Evolutionary conservation across 2,797 vertebrate species (phyloP).

Genomic region (Steatocranus sp.): DNA sequence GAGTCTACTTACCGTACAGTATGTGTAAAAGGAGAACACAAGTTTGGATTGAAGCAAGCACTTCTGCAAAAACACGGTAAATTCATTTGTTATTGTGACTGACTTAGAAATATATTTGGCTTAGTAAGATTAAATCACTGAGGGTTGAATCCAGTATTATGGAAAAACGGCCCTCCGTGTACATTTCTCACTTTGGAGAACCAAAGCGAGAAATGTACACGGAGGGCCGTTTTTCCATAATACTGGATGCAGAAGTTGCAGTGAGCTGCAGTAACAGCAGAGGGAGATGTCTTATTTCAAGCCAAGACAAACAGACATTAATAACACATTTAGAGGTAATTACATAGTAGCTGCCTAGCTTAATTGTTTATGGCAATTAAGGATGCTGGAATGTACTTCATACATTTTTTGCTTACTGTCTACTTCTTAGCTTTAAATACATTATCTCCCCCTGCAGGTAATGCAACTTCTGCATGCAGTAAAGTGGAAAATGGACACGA

Average conservation of each 20-base stretch:
- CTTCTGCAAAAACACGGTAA: background rate
- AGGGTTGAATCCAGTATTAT: background rate
- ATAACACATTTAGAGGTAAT: background rate
- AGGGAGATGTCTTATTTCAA: background rate
- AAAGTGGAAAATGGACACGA: background rate
- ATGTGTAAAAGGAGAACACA: background rate
- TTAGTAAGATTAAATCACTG: background rate
- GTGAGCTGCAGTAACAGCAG: background rate
- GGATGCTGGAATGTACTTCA: background rate
- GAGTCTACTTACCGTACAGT: background rate
- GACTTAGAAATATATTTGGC: background rate
- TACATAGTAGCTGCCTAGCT: background rate
- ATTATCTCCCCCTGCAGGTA: background rate
- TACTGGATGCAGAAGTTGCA: background rate
- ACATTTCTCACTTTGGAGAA: background rate
- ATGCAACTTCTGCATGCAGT: background rate
- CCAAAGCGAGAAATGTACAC: background rate
- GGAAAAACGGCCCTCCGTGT: background rate
- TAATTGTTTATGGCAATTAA: background rate
- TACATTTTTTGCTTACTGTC: background rate
- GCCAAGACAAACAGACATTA: background rate
- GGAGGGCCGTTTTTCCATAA: too few relatives aligned
- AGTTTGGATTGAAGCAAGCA: background rate
- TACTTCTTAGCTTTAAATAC: background rate
- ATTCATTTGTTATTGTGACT: background rate